phyloP scores from a whole-genome alignment of 2,888 invertebrate genomes.

The Papilio elwesi region DNA sequence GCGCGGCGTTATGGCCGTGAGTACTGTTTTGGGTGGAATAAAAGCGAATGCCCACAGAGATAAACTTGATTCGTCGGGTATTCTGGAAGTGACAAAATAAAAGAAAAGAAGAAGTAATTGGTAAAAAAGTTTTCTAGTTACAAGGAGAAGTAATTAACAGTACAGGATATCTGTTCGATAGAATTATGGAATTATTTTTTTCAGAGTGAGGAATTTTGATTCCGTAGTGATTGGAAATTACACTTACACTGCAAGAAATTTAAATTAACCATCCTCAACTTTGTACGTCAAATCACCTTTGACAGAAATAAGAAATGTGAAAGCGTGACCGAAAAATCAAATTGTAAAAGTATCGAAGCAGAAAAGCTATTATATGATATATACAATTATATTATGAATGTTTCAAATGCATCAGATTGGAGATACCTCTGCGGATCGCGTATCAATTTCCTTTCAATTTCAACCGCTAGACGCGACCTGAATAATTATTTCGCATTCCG shows the following conservation, averaged over 20 bases:
- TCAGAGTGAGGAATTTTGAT: too few relatives aligned
- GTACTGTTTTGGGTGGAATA: too few relatives aligned
- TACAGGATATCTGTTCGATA: too few relatives aligned
- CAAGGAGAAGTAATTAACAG: too few relatives aligned
- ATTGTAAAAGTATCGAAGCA: slow-evolving; percentile 11
- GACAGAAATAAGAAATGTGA: slow-evolving; percentile 5
- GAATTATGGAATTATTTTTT: too few relatives aligned
- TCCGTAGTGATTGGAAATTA: too few relatives aligned
- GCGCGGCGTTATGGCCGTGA: too few relatives aligned
- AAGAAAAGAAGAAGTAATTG: too few relatives aligned
- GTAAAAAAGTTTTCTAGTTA: too few relatives aligned
- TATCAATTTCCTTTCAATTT: slow-evolving; percentile 33
- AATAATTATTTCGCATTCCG: slow-evolving; percentile 24
- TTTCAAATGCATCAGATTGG: slow-evolving; percentile 29
- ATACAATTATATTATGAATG: slow-evolving; percentile 20
- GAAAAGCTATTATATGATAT: slow-evolving; percentile 19
- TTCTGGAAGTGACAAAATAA: too few relatives aligned
- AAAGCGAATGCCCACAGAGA: too few relatives aligned
- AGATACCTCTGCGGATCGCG: slow-evolving; percentile 27
- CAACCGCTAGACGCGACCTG: slow-evolving; percentile 18
- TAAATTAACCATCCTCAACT: background rate
- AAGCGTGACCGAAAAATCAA: slow-evolving; percentile 6
- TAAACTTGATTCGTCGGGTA: too few relatives aligned
- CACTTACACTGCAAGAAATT: background rate
- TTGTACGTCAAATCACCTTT: background rate